A percentile compares a stretch with the other conserved stretches of the same genome.
Evolutionary conservation across 2,113 vertebrate genomes (phyloP).

Genomic region (Pangasianodon gigas): DNA sequence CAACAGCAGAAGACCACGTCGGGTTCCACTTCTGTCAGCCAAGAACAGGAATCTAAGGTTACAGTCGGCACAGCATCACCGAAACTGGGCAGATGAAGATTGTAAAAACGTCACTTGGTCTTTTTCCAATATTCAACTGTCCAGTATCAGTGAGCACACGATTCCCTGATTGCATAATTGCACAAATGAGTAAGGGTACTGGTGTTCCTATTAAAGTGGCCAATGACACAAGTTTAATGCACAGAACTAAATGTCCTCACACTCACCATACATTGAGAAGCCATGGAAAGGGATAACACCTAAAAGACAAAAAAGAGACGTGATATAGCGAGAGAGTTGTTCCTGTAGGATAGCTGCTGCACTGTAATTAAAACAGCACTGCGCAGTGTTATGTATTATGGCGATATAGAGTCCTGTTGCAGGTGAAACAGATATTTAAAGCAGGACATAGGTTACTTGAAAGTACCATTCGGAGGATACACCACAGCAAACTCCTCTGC

Average conservation of each 20-base stretch:
- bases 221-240: not conserved
- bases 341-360: not conserved
- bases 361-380: not conserved
- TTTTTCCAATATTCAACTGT: not conserved
- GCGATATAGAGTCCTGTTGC: not conserved
- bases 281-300: conserved; percentile 97
- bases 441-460: conserved; percentile 63
- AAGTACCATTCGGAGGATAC: conserved; percentile 94
- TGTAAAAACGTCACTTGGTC: not conserved
- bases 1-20: not conserved
- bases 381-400: not conserved
- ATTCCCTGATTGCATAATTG: not conserved
- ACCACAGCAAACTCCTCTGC: conserved; percentile 86
- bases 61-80: not conserved
- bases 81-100: not conserved
- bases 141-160: not conserved
- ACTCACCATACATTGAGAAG: conserved; percentile 99
- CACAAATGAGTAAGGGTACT: not conserved
- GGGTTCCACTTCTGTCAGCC: not conserved
- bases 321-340: not conserved
- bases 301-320: conserved; percentile 65
- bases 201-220: not conserved
- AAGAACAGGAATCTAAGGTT: not conserved
- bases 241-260: not conserved
- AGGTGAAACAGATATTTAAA: not conserved